Evolutionary conservation across 2,888 invertebrate species (phyloP), one percentile per base, ranked within the genome.

Genomic region (Agrochola macilenta): DNA sequence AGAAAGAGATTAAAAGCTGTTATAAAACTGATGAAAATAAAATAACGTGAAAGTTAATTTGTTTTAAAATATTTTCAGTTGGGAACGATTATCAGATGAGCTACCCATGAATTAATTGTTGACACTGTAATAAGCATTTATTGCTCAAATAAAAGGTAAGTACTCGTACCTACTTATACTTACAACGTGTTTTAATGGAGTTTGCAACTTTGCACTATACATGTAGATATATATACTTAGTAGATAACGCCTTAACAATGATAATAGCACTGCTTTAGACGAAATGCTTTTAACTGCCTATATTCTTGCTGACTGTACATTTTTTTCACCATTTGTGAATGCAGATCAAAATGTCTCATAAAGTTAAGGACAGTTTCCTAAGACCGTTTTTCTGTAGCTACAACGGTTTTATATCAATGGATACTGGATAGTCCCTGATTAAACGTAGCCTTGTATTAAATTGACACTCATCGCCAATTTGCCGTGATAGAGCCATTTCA

Each of bases 221-320:
- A 57, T 23, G 23, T 14, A 54, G 35, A 52, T 61, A n/a, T n/a
- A n/a, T n/a, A n/a, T n/a, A 65, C 20, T 65, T 46, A 43, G 35
- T 46, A 77, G 68, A 57, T 69, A 61, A 69, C 26, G 61, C 17
- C 17, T 66, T 52, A 66, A 60, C n/a, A 58, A 65, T 54, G 17
- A 58, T 52, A 64, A 26, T 12, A 49, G 23, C 35, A 46, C 14
- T 46, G 17, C 14, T 54, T 43, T 69, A 66, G 46, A 58, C n/a
- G 3, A 68, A 70, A 75, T 70, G 5, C 49, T 66, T 68, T 14
- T n/a, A n/a, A n/a, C n/a, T n/a, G n/a, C n/a, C n/a, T n/a, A n/a
- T n/a, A n/a, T n/a, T n/a, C n/a, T n/a, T n/a, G n/a, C n/a, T n/a
- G n/a, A n/a, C n/a, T n/a, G n/a, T n/a, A n/a, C n/a, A n/a, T n/a